phyloP scores from a whole-genome alignment of 2,113 vertebrate species.

The Epinephelus fuscoguttatus region DNA sequence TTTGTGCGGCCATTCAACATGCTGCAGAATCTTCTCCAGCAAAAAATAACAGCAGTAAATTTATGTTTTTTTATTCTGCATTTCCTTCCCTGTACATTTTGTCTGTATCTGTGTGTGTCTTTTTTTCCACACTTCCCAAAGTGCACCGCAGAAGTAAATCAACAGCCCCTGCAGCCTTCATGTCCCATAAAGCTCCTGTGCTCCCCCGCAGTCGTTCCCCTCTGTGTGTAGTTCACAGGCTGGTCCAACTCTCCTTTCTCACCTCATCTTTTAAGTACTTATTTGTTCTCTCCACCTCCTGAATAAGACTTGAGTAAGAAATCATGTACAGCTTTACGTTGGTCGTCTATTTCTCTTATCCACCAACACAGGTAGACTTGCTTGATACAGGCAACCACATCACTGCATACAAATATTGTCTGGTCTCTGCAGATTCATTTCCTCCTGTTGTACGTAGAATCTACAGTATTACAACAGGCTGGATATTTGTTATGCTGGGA shows the following conservation, averaged over 20 bases:
- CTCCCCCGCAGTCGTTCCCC: conserved; percentile 7
- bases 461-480: neutral
- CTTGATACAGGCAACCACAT: neutral
- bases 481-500: neutral
- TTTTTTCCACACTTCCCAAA: conserved; percentile 29
- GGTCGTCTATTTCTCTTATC: neutral
- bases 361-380: neutral
- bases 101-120: conserved; percentile 24
- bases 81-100: conserved; percentile 1
- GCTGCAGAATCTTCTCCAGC: neutral
- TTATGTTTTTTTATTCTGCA: conserved; percentile 5
- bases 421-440: neutral
- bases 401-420: neutral
- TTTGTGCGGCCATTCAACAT: conserved; percentile 18
- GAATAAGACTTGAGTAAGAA: conserved; percentile 12
- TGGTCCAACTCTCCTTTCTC: conserved; percentile 13
- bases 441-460: neutral
- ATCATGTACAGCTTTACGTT: neutral
- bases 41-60: conserved; percentile 7
- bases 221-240: conserved; percentile 46
- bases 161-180: conserved; percentile 32
- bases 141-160: conserved; percentile 52
- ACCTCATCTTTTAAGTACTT: conserved; percentile 22
- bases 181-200: conserved; percentile 45
- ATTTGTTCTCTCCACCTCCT: conserved; percentile 25